These are phyloP conservation scores for Xanthia icteritia DNA, from an alignment of 2,888 invertebrate species.

Conservation along the genomic window DNA sequence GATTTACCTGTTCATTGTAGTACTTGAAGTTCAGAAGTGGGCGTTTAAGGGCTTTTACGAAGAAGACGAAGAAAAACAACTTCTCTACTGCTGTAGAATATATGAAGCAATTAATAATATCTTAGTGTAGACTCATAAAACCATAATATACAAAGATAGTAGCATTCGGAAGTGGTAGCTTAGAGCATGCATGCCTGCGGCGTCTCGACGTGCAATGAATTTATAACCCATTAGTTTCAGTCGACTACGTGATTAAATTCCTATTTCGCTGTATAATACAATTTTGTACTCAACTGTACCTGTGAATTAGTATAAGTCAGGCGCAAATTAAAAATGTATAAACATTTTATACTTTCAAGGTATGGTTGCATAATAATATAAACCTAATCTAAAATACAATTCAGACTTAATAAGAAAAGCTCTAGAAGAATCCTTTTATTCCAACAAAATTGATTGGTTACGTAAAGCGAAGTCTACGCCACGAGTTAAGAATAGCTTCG, in stretches of 20 bases:
- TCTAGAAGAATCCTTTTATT: conserved; percentile 32
- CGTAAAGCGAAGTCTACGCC: conserved; percentile 45
- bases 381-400: conserved; percentile 10
- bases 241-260: conserved; percentile 70
- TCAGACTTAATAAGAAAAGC: conserved; percentile 4
- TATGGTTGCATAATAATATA: not conserved
- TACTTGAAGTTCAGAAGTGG: not conserved
- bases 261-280: conserved; percentile 57
- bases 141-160: conserved; percentile 35
- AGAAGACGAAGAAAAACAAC: not conserved
- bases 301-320: not conserved
- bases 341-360: not conserved
- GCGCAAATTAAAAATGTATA: not conserved
- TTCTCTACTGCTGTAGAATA: not conserved
- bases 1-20: not conserved
- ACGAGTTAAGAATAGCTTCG: conserved; percentile 55
- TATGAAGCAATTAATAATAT: conserved; percentile 8
- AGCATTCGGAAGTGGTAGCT: conserved; percentile 42
- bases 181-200: conserved; percentile 41
- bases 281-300: conserved; percentile 50
- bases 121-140: conserved; percentile 15
- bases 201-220: conserved; percentile 69
- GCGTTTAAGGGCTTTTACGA: not conserved
- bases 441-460: conserved; percentile 49
- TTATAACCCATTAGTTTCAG: conserved; percentile 66